Percentiles rank a stretch among this genome's conserved stretches.
Evolutionary conservation across 2,797 vertebrate species (phyloP).

Genomic region (Masticophis lateralis): DNA sequence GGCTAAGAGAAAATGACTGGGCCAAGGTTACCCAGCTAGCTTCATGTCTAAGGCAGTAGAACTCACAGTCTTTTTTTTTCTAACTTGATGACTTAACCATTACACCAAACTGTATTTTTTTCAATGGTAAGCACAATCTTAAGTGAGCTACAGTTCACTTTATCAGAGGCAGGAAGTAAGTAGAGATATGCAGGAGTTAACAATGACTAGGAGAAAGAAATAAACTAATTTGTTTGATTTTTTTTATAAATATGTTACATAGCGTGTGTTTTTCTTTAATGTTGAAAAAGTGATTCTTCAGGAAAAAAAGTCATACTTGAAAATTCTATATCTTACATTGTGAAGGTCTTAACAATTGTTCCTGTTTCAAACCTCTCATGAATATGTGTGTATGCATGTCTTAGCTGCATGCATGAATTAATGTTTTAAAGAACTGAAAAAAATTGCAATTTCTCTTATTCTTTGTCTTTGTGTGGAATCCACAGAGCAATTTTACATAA

Average conservation of each 20-base stretch:
- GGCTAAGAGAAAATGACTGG: background rate
- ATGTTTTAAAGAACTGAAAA: background rate
- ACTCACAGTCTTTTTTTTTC: background rate
- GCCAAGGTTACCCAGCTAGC: background rate
- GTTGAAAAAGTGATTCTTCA: too few species aligned
- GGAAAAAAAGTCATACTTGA: background rate
- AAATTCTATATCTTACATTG: background rate
- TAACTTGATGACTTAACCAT: background rate
- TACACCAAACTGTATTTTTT: background rate
- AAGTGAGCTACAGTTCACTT: background rate
- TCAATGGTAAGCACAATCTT: background rate
- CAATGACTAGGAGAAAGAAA: background rate
- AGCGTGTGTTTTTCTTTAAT: background rate
- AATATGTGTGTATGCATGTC: background rate
- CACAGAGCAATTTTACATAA: background rate
- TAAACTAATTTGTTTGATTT: background rate
- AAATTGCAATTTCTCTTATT: background rate
- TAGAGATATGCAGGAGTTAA: background rate
- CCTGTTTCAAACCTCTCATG: background rate
- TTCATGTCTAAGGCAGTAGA: background rate
- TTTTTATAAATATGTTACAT: background rate
- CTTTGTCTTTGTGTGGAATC: background rate
- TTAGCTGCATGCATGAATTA: background rate
- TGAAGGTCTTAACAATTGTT: background rate
- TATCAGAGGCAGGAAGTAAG: background rate